phyloP scores from a whole-genome alignment of 2,797 vertebrate species.

The Mormyrops attenuatus region DNA sequence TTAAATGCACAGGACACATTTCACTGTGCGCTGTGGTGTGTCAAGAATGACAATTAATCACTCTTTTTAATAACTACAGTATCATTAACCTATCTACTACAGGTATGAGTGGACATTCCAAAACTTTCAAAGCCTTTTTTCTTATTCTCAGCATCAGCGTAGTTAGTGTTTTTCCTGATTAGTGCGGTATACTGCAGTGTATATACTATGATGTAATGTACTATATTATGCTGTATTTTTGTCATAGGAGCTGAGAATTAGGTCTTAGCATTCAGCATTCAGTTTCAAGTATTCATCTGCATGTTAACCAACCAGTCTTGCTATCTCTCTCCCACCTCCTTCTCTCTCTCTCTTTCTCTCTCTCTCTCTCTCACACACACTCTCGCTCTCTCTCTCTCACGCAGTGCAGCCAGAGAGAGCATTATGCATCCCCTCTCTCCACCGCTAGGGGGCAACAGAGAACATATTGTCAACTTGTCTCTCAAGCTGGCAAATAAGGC shows the following conservation, averaged over 20 bases:
- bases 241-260: neutral
- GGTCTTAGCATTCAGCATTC: neutral
- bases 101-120: neutral
- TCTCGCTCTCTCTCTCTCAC: conserved; percentile 35
- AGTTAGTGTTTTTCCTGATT: neutral
- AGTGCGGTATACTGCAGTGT: neutral
- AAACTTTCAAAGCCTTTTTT: neutral
- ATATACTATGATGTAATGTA: neutral
- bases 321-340: conserved; percentile 6
- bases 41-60: neutral
- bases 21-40: neutral
- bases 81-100: neutral
- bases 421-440: conserved; percentile 39
- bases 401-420: conserved; percentile 62
- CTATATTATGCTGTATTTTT: neutral
- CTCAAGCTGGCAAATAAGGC: conserved; percentile 30
- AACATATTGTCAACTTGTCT: conserved; percentile 8
- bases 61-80: neutral
- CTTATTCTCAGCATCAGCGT: neutral
- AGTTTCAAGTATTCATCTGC: neutral
- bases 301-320: conserved; percentile 10
- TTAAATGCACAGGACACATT: neutral
- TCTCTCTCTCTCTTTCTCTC: neutral
- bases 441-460: conserved; percentile 15
- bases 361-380: conserved; percentile 24